Evolutionary conservation across 2,888 invertebrate species (phyloP).

Genomic region (Plutella xylostella): DNA sequence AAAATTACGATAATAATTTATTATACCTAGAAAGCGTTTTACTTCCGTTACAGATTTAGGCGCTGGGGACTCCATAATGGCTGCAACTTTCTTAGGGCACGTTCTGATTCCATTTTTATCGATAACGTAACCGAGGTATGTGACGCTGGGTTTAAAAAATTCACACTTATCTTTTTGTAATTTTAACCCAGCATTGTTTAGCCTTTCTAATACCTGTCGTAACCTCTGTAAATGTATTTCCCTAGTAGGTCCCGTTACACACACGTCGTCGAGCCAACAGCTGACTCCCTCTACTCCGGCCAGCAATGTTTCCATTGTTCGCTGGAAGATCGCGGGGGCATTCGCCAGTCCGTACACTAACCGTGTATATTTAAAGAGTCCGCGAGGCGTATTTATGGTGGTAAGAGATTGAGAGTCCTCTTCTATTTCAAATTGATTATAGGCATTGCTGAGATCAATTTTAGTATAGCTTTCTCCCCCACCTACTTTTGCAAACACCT

Average conservation of each 20-base stretch:
- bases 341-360: conserved; percentile 16
- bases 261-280: conserved; percentile 9
- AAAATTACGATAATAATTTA: no score
- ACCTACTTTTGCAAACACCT: neutral
- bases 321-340: neutral
- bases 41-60: no score
- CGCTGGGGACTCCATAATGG: no score
- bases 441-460: neutral
- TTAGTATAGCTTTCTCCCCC: neutral
- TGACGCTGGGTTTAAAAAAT: conserved; percentile 12
- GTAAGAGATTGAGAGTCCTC: neutral
- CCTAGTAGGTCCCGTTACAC: conserved; percentile 13
- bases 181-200: conserved; percentile 13
- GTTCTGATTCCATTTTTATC: conserved; percentile 11
- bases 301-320: neutral
- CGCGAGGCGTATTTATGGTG: conserved; percentile 18
- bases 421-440: neutral
- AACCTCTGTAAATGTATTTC: conserved; percentile 11
- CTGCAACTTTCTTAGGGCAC: no score
- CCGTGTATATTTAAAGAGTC: conserved; percentile 19
- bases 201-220: conserved; percentile 7
- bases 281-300: conserved; percentile 1
- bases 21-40: no score
- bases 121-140: conserved; percentile 14
- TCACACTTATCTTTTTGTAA: conserved; percentile 15